These are phyloP conservation scores for Tragelaphus scriptus DNA, from an alignment of 2,113 vertebrate species.

Conservation along the genomic window DNA sequence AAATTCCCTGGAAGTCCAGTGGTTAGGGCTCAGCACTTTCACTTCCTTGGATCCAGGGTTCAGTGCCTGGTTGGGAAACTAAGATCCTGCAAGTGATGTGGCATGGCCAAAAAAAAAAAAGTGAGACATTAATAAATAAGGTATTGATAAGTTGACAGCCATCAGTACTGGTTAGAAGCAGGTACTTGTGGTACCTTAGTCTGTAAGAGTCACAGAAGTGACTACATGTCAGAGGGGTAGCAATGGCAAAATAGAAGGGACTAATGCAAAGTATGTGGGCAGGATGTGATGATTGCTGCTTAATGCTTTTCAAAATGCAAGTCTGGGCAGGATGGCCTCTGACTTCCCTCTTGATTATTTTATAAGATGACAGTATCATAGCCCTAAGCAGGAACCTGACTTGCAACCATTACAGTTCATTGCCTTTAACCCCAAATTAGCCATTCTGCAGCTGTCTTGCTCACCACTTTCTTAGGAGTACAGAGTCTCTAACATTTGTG, in stretches of 20 bases:
- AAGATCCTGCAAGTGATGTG: not conserved
- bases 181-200: not conserved
- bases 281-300: not conserved
- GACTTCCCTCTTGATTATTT: conserved; percentile 54
- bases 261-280: not conserved
- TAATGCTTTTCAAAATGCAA: conserved; percentile 50
- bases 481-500: not conserved
- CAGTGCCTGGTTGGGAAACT: not conserved
- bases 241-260: not conserved
- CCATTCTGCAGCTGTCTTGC: not conserved
- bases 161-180: not conserved
- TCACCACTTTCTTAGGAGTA: not conserved
- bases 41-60: not conserved
- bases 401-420: not conserved
- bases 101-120: not conserved
- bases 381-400: conserved; percentile 42
- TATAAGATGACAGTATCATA: conserved; percentile 58
- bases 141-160: not conserved
- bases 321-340: conserved; percentile 63
- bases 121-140: not conserved
- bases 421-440: conserved; percentile 26
- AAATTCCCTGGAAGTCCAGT: not conserved
- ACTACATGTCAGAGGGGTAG: not conserved
- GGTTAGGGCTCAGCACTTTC: not conserved
- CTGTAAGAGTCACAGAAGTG: not conserved